Evolutionary conservation across 2,888 invertebrate genomes (phyloP).

Genomic region (Oeneis ivallda): DNA sequence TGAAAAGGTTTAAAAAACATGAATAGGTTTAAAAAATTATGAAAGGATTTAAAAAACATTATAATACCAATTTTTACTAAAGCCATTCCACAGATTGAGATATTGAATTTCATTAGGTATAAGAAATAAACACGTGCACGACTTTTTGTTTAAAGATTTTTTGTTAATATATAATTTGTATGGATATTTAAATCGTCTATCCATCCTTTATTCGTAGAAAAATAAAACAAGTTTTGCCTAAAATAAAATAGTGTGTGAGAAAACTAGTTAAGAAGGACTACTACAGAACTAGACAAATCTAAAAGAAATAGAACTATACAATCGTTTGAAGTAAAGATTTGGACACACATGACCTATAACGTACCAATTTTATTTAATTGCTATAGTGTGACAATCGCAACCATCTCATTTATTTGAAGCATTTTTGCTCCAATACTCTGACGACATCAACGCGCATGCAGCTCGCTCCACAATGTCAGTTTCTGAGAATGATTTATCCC

Average conservation of each 20-base stretch:
- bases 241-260: background rate
- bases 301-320: too few species aligned
- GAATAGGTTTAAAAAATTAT: too few species aligned
- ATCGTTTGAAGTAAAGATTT: background rate
- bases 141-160: background rate
- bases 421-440: background rate
- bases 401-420: background rate
- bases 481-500: too few species aligned
- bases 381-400: too few species aligned
- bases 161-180: slow-evolving; percentile 19
- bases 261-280: too few species aligned
- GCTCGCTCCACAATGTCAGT: background rate
- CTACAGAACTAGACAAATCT: too few species aligned
- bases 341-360: too few species aligned
- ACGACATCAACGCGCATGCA: slow-evolving; percentile 9
- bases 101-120: slow-evolving; percentile 22
- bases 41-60: background rate
- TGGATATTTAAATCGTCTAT: slow-evolving; percentile 21
- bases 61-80: background rate
- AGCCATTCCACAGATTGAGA: slow-evolving; percentile 11
- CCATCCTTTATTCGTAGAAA: slow-evolving; percentile 10
- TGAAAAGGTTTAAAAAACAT: background rate
- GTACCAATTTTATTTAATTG: too few species aligned
- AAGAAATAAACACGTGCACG: slow-evolving; percentile 27
- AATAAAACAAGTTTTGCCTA: slow-evolving; percentile 1